Evolutionary conservation across 2,113 vertebrate genomes (phyloP).

Genomic region (Lasiurus borealis): DNA sequence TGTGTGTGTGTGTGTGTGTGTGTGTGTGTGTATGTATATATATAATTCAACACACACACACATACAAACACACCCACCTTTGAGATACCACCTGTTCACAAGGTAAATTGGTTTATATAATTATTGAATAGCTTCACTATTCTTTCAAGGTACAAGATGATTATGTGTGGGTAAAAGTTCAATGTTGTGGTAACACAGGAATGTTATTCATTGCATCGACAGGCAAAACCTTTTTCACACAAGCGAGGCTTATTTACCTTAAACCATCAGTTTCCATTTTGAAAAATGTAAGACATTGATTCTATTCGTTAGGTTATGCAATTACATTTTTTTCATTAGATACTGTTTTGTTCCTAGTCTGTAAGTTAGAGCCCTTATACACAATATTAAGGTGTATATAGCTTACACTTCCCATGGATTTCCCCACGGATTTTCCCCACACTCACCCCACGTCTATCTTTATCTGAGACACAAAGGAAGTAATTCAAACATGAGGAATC

Average conservation of each 20-base stretch:
- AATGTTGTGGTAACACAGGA: background rate
- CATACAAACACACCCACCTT: background rate
- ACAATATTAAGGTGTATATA: background rate
- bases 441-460: background rate
- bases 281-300: background rate
- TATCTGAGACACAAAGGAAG: background rate
- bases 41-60: background rate
- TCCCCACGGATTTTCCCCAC: too few relatives aligned
- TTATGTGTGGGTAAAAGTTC: background rate
- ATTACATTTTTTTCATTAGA: background rate
- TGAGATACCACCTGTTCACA: background rate
- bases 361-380: background rate
- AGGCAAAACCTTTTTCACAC: background rate
- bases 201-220: background rate
- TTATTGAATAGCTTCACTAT: background rate
- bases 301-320: background rate
- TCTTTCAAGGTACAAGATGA: background rate
- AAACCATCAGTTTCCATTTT: background rate
- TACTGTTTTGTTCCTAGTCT: background rate
- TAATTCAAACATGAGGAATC: background rate
- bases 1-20: background rate
- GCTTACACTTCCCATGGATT: background rate
- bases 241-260: fast-evolving
- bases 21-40: too few relatives aligned
- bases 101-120: background rate